These are phyloP conservation scores for Pagetopsis macropterus DNA, from an alignment of 2,797 vertebrate species.

Conservation along the genomic window DNA sequence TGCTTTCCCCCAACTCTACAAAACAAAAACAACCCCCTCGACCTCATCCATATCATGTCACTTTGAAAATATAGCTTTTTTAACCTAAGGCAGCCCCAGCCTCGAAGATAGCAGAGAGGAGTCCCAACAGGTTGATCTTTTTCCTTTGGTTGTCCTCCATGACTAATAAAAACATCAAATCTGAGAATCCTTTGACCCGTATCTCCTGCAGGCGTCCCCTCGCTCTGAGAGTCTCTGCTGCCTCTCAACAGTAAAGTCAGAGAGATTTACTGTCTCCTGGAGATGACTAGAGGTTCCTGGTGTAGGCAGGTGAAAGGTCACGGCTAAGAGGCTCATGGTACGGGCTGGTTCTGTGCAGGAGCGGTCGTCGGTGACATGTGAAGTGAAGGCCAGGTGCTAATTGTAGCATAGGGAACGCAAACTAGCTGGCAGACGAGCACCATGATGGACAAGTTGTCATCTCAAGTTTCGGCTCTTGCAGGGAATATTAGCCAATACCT, in stretches of 20 bases:
- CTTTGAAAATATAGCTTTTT: constrained; percentile 17
- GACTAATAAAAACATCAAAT: constrained; percentile 60
- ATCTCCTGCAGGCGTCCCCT: constrained; percentile 51
- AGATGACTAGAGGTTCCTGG: constrained; percentile 52
- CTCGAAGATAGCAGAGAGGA: constrained; percentile 12
- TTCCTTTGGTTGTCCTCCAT: constrained; percentile 33
- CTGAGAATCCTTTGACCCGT: constrained; percentile 53
- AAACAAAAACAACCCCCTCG: constrained; percentile 3
- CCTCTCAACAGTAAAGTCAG: constrained; percentile 54
- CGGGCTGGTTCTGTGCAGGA: constrained; percentile 1
- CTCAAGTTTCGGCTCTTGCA: constrained; percentile 75
- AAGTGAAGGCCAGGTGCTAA: constrained; percentile 74
- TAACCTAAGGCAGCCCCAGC: constrained; percentile 14
- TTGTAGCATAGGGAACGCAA: constrained; percentile 70
- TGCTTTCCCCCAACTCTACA: constrained; percentile 22
- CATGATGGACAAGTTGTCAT: constrained; percentile 63
- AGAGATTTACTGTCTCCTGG: constrained; percentile 66
- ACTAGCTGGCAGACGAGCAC: constrained; percentile 38
- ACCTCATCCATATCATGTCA: constrained; percentile 24
- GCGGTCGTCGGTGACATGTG: constrained; percentile 69
- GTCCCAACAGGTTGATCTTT: constrained; percentile 33
- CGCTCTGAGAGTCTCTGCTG: constrained; percentile 16
- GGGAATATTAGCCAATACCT: constrained; percentile 69
- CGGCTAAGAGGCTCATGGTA: constrained; percentile 20
- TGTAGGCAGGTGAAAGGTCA: constrained; percentile 65